Evolutionary conservation across 2,888 invertebrate species (phyloP), one percentile per base, ranked within the genome.

Genomic region (Alloscopus bannaensis): DNA sequence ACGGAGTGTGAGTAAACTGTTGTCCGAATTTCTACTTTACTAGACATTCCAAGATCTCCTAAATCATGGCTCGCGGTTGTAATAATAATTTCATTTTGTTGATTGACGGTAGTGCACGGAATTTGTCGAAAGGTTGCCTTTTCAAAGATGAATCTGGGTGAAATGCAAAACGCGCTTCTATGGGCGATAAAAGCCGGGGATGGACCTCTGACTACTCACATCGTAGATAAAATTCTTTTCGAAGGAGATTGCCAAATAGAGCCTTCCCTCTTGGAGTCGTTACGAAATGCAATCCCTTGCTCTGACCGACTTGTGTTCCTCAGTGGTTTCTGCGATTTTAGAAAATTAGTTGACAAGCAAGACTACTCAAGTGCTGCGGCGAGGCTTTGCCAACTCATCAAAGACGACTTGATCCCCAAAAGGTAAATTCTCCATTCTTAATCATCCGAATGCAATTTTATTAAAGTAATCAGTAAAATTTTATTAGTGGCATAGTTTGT

Each of bases 1-100:
- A 90, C 90, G 85, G 91, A 94, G 86, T 93, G 95, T 94, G 88
- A 89, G 91, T 88, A n/a, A n/a, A n/a, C n/a, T n/a, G n/a, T n/a
- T n/a, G n/a, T n/a, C n/a, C n/a, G n/a, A n/a, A n/a, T n/a, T n/a
- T n/a, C n/a, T n/a, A n/a, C n/a, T n/a, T n/a, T n/a, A n/a, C n/a
- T n/a, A n/a, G n/a, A n/a, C n/a, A n/a, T n/a, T n/a, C n/a, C n/a
- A n/a, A n/a, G n/a, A n/a, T n/a, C n/a, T n/a, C n/a, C n/a, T n/a
- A n/a, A n/a, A n/a, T n/a, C n/a, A n/a, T n/a, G n/a, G n/a, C n/a
- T n/a, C n/a, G n/a, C n/a, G n/a, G n/a, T n/a, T n/a, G n/a, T n/a
- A n/a, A n/a, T n/a, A n/a, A n/a, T n/a, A n/a, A n/a, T n/a, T n/a
- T n/a, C n/a, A n/a, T 26, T 76, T 73, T 52, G 3, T n/a, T n/a